A percentile compares a stretch with the other conserved stretches of the same genome.
phyloP scores from a whole-genome alignment of 1,140 invertebrate genomes.

The Anastatus disparis region DNA sequence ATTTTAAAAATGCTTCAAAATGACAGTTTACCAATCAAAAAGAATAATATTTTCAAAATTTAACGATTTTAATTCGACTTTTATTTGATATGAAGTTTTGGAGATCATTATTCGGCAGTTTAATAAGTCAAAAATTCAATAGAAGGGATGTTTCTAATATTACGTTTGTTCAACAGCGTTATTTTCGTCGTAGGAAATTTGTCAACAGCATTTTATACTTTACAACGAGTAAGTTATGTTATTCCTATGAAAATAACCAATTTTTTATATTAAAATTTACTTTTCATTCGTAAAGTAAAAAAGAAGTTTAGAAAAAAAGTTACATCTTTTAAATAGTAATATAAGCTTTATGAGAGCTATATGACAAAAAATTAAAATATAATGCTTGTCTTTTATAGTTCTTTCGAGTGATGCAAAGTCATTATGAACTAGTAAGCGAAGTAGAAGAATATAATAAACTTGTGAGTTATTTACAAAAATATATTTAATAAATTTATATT shows the following conservation, averaged over 20 bases:
- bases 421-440: slow-evolving; percentile 52
- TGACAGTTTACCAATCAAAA: slow-evolving; percentile 20
- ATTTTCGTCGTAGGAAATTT: slow-evolving; percentile 49
- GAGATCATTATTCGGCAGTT: slow-evolving; percentile 1
- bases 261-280: too few species aligned
- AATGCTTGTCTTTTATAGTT: slow-evolving; percentile 47
- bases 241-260: too few species aligned
- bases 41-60: slow-evolving; percentile 25
- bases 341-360: background rate
- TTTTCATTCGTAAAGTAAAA: background rate
- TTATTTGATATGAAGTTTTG: slow-evolving; percentile 31
- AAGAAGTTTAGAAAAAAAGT: background rate
- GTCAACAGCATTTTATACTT: slow-evolving; percentile 47
- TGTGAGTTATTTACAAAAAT: slow-evolving; percentile 42
- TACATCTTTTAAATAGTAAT: background rate
- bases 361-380: background rate
- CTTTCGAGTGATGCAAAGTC: slow-evolving; percentile 48
- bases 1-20: background rate
- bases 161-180: slow-evolving; percentile 50
- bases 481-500: background rate
- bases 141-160: slow-evolving; percentile 47
- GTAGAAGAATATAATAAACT: slow-evolving; percentile 49
- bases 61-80: background rate
- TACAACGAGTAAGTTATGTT: slow-evolving; percentile 49
- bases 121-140: background rate